Percentiles rank a stretch among this genome's conserved stretches.
These are phyloP conservation scores for Epirrita christyi DNA, from an alignment of 2,888 invertebrate genomes.

Conservation along the genomic window DNA sequence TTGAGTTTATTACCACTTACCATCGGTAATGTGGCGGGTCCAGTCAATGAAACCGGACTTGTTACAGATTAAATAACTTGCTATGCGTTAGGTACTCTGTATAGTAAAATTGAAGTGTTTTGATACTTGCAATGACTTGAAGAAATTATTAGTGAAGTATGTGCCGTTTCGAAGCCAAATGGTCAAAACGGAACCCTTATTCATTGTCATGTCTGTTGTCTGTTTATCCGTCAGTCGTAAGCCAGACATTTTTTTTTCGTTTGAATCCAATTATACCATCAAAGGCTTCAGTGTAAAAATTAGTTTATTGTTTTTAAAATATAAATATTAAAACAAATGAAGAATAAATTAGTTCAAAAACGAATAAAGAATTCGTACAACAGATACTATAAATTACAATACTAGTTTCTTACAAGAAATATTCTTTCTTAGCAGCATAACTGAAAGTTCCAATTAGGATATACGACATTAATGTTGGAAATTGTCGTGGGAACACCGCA, in stretches of 20 bases:
- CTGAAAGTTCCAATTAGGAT: constrained; percentile 17
- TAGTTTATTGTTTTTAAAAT: too few species aligned
- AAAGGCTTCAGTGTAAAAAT: too few species aligned
- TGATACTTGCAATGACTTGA: constrained; percentile 13
- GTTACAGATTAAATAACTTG: constrained; percentile 16
- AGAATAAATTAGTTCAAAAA: neutral
- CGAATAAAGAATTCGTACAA: neutral
- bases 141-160: neutral
- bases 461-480: neutral
- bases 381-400: neutral
- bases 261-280: too few species aligned
- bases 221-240: too few species aligned
- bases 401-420: constrained; percentile 3
- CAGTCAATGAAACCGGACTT: constrained; percentile 35
- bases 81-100: constrained; percentile 13
- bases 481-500: constrained; percentile 31
- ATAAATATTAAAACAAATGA: too few species aligned
- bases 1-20: constrained; percentile 31
- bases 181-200: too few species aligned
- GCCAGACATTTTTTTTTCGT: too few species aligned
- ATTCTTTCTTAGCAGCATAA: constrained; percentile 9
- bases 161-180: neutral
- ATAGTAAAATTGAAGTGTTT: constrained; percentile 4
- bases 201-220: too few species aligned
- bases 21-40: constrained; percentile 22